These are phyloP conservation scores for Sciurus vulgaris DNA, from an alignment of 2,797 vertebrate genomes.

Conservation along the genomic window DNA sequence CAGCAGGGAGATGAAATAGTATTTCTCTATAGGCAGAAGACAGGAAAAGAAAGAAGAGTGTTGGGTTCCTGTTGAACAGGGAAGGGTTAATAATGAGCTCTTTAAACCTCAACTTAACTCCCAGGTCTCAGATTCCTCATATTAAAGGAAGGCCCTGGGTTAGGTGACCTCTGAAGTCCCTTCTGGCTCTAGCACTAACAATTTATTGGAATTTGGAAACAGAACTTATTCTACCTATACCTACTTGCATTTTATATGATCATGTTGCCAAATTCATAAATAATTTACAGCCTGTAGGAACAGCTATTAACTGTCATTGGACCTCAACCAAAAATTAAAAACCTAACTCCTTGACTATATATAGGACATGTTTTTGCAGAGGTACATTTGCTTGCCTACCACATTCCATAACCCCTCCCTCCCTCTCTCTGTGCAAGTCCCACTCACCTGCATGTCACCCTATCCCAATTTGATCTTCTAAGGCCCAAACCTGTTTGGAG, in stretches of 20 bases:
- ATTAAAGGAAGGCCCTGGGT: not conserved
- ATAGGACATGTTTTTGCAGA: constrained; percentile 26
- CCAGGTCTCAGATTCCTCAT: not conserved
- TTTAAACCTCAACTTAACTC: not conserved
- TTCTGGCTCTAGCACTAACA: not conserved
- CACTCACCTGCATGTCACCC: not conserved
- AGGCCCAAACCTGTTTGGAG: not conserved
- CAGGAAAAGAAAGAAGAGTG: not conserved
- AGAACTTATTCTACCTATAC: constrained; percentile 14
- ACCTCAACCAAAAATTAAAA: constrained; percentile 43
- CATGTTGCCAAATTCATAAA: constrained; percentile 70
- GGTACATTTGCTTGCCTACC: not conserved
- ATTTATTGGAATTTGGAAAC: constrained; percentile 50
- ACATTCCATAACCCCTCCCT: not conserved
- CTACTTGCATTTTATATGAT: constrained; percentile 53
- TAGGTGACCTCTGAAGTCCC: not conserved
- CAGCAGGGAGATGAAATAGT: too few relatives aligned
- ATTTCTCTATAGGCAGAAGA: not conserved
- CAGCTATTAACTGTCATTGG: constrained; percentile 75
- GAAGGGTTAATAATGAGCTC: not conserved
- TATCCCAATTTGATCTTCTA: not conserved
- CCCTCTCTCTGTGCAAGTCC: not conserved
- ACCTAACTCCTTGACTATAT: constrained; percentile 29
- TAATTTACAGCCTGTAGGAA: constrained; percentile 72
- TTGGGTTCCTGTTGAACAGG: not conserved